Evolutionary conservation across 2,888 invertebrate genomes (phyloP), one percentile per base, ranked within the genome.

Genomic region (Synanthedon formicaeformis): DNA sequence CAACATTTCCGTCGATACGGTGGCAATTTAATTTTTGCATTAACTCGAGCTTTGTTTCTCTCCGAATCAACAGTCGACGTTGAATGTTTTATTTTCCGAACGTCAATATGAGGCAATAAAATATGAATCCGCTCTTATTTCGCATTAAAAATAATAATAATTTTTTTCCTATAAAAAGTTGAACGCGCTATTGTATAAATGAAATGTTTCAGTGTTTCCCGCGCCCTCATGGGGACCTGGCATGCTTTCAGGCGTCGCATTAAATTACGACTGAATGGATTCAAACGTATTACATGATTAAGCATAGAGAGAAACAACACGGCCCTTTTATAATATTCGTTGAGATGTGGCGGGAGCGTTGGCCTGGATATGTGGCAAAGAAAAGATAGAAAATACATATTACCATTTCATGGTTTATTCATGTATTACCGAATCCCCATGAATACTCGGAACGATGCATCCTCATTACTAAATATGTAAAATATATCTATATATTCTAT

Each of bases 321-420:
- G 2, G 14, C n/a, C 45, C 45, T 45, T 45, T 45, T 45, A 45
- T 34, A 34, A 10, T 45, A 45, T 45, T 45, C 11, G n/a, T 45
- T n/a, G 45, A 14, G 14, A 45, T 14, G 45, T 45, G 45, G 13
- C n/a, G 45, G 45, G 34, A 34, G 45, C 53, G 48, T 50, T 51
- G 55, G 52, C 55, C 56, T 55, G 52, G 48, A 55, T 56, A 51
- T 51, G 40, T 51, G 50, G 55, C 54, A 52, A 55, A 53, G 56
- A 52, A 56, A 55, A 54, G 55, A 56, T 56, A 56, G 54, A 52
- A 53, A 56, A 56, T 56, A 56, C n/a, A 57, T 48, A 60, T 60
- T 60, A 58, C 52, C 58, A 60, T 59, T 59, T 56, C 58, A 60
- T 60, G 60, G 48, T 52, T 59, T 59, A 60, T 60, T 60, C 60